Evolutionary conservation across 2,113 vertebrate genomes (phyloP).

Genomic region (Lycocorax pyrrhopterus): DNA sequence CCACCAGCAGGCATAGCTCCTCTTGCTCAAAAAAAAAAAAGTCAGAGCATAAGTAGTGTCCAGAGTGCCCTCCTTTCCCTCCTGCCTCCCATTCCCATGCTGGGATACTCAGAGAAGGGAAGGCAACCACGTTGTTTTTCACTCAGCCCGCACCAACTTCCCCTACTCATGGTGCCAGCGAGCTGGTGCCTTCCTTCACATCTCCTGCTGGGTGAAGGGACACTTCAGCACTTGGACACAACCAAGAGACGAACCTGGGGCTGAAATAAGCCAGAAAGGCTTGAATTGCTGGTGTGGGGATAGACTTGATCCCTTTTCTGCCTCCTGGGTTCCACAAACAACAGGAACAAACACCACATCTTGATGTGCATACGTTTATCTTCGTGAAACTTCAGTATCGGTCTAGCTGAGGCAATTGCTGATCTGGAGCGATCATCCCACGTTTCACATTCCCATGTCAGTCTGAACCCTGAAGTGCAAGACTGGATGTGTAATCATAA

Average conservation of each 20-base stretch:
- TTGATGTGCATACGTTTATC: background rate
- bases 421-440: background rate
- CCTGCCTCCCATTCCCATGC: background rate
- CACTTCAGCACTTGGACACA: background rate
- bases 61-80: background rate
- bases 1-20: background rate
- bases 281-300: background rate
- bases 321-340: background rate
- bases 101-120: background rate
- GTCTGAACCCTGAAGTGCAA: background rate
- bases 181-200: background rate
- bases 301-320: background rate
- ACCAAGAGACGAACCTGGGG: background rate
- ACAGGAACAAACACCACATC: background rate
- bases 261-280: background rate
- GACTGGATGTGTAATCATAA: background rate
- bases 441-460: background rate
- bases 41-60: background rate
- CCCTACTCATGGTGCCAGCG: background rate
- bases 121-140: background rate
- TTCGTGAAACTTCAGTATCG: background rate
- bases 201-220: accelerated
- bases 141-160: background rate
- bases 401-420: background rate
- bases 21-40: background rate